A percentile compares a stretch with the other conserved stretches of the same genome.
Evolutionary conservation across 2,888 invertebrate species (phyloP).

Genomic region (Cheilosia vulpina): DNA sequence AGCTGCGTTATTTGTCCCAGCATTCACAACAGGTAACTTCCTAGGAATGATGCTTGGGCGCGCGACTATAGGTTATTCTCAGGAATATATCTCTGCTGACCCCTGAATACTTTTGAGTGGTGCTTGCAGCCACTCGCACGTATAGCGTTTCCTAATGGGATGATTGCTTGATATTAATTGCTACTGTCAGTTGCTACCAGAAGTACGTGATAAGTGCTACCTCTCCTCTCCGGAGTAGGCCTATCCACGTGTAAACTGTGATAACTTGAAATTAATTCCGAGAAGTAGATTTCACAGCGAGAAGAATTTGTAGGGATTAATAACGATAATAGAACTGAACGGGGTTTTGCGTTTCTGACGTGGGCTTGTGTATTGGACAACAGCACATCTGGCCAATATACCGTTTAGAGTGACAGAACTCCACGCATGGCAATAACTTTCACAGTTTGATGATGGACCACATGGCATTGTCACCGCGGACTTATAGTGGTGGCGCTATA

Average conservation of each 20-base stretch:
- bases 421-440: too few relatives aligned
- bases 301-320: slow-evolving; percentile 46
- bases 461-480: too few relatives aligned
- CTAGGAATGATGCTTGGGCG: slow-evolving; percentile 67
- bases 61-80: slow-evolving; percentile 50
- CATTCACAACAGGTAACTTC: slow-evolving; percentile 72
- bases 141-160: slow-evolving; percentile 66
- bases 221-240: slow-evolving; percentile 42
- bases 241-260: slow-evolving; percentile 54
- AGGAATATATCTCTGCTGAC: slow-evolving; percentile 61
- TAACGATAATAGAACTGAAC: slow-evolving; percentile 4
- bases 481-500: too few relatives aligned
- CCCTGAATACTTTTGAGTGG: slow-evolving; percentile 50
- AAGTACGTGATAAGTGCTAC: slow-evolving; percentile 75
- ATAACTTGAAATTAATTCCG: slow-evolving; percentile 74
- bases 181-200: slow-evolving; percentile 74
- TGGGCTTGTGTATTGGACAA: too few relatives aligned
- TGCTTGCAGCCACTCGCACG: slow-evolving; percentile 36
- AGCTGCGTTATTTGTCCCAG: slow-evolving; percentile 72
- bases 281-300: slow-evolving; percentile 66
- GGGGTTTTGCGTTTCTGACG: not conserved
- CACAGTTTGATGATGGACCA: too few relatives aligned
- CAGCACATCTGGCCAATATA: too few relatives aligned
- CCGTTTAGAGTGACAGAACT: not conserved
- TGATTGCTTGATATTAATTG: slow-evolving; percentile 74